Percentiles rank a stretch among this genome's conserved stretches.
phyloP scores from a whole-genome alignment of 2,113 vertebrate genomes.

The Tautogolabrus adspersus region DNA sequence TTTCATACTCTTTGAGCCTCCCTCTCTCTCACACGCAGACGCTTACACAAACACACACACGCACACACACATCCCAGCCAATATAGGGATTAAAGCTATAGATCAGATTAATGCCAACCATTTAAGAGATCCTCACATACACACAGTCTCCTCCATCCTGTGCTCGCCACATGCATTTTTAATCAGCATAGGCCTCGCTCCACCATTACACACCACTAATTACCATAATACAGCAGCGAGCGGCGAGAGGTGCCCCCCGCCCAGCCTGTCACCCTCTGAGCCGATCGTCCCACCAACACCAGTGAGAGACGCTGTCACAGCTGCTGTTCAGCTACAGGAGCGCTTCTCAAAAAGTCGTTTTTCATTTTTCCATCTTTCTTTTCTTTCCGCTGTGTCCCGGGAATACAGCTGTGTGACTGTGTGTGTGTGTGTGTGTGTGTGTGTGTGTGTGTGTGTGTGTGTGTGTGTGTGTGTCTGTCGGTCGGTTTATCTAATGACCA shows the following conservation, averaged over 20 bases:
- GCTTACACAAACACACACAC: too few relatives aligned
- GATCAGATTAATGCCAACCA: conserved; percentile 75
- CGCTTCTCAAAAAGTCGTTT: neutral
- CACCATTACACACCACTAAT: conserved; percentile 67
- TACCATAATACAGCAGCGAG: conserved; percentile 64
- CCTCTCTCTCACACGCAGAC: too few relatives aligned
- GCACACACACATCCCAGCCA: neutral
- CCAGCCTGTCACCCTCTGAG: neutral
- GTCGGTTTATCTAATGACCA: conserved; percentile 9
- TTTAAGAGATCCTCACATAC: conserved; percentile 67
- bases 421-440: neutral
- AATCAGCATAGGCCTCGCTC: conserved; percentile 65
- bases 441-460: too few relatives aligned
- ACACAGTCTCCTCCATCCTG: conserved; percentile 35
- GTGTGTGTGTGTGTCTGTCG: too few relatives aligned
- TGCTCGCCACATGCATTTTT: conserved; percentile 72
- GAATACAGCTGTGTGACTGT: neutral
- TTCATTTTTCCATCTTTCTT: conserved; percentile 11
- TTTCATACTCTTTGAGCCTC: too few relatives aligned
- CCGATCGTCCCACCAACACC: neutral
- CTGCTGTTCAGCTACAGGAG: conserved; percentile 31
- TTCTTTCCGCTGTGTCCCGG: neutral
- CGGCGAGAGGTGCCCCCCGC: conserved; percentile 3
- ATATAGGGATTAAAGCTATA: conserved; percentile 48
- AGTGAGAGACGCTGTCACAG: neutral